Conservation (phyloP, 1,140 invertebrate species). For the Drosophila dunni region DNA sequence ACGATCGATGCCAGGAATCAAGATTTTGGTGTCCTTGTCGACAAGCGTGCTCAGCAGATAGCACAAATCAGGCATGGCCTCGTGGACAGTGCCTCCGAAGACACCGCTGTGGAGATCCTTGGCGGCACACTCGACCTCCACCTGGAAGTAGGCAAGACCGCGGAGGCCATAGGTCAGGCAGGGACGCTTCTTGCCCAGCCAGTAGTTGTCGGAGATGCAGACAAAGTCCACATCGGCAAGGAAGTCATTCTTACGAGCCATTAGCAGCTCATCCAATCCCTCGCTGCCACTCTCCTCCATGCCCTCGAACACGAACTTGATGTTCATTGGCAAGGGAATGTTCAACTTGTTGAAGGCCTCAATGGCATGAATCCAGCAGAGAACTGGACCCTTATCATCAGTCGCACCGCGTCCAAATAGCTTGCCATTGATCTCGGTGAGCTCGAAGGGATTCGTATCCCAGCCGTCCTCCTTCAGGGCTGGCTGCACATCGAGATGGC, state of each 20-base stretch:
- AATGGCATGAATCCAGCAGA: slow-evolving; percentile 97
- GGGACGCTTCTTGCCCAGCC: slow-evolving; percentile 98
- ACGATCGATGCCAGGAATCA: slow-evolving; percentile 92
- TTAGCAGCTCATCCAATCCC: slow-evolving; percentile 95
- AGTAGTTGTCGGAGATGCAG: slow-evolving; percentile 99
- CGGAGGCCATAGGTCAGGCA: slow-evolving; percentile 98
- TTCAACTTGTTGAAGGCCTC: slow-evolving; percentile 93
- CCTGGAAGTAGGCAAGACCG: slow-evolving; percentile 96
- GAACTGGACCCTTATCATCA: slow-evolving; percentile 97
- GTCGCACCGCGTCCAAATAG: slow-evolving; percentile 96
- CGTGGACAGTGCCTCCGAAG: slow-evolving; percentile 95
- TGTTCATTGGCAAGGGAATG: slow-evolving; percentile 93
- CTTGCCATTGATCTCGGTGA: slow-evolving; percentile 95
- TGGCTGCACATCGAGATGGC: slow-evolving; percentile 99
- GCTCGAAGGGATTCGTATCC: slow-evolving; percentile 96
- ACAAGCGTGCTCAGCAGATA: slow-evolving; percentile 93
- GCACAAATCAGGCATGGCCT: slow-evolving; percentile 95
- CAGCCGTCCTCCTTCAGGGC: slow-evolving; percentile 96
- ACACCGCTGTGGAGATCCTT: slow-evolving; percentile 98
- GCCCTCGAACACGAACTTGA: slow-evolving; percentile 99
- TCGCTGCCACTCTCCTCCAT: slow-evolving; percentile 99
- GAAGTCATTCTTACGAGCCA: slow-evolving; percentile 91
- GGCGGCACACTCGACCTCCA: slow-evolving; percentile 94
- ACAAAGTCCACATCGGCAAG: slow-evolving; percentile 95
- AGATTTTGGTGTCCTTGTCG: slow-evolving; percentile 93